Evolutionary conservation across 92 coral and sea anemone genomes (phyloP).

Genomic region (Porites rus): DNA sequence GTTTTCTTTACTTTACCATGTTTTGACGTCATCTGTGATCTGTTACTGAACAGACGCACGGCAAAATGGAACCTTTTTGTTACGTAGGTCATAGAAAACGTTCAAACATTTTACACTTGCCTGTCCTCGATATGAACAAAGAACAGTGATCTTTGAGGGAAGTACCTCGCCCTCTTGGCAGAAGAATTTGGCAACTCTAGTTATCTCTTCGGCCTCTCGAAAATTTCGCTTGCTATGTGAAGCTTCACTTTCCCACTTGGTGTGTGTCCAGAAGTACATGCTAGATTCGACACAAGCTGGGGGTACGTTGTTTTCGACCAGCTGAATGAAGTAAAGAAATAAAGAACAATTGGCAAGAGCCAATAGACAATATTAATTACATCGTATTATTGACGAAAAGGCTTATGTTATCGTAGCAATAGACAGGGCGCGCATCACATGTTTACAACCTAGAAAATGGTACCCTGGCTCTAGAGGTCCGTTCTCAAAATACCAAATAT

Average conservation of each 20-base stretch:
- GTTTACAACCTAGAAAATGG: no score
- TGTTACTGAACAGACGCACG: no score
- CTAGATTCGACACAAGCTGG: slow-evolving; percentile 25
- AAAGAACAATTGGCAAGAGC: not conserved
- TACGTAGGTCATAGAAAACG: no score
- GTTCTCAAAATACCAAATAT: no score
- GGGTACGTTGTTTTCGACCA: slow-evolving; percentile 18
- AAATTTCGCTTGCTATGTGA: slow-evolving; percentile 73
- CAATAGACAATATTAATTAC: no score
- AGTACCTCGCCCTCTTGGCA: slow-evolving; percentile 29
- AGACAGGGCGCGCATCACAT: no score
- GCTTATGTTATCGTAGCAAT: no score
- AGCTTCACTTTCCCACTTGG: slow-evolving; percentile 31
- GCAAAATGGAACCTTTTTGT: no score
- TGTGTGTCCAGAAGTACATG: slow-evolving; percentile 82
- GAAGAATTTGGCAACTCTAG: slow-evolving; percentile 49
- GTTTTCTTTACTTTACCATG: no score
- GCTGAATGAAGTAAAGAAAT: slow-evolving; percentile 21
- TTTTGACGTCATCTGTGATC: no score
- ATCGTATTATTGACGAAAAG: no score
- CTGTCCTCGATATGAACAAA: slow-evolving; percentile 95
- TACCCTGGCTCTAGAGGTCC: no score
- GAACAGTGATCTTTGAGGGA: slow-evolving; percentile 70
- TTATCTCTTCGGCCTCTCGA: slow-evolving; percentile 65
- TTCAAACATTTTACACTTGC: slow-evolving; percentile 17